Conservation (phyloP, 2,797 vertebrate genomes). For the Masticophis lateralis region DNA sequence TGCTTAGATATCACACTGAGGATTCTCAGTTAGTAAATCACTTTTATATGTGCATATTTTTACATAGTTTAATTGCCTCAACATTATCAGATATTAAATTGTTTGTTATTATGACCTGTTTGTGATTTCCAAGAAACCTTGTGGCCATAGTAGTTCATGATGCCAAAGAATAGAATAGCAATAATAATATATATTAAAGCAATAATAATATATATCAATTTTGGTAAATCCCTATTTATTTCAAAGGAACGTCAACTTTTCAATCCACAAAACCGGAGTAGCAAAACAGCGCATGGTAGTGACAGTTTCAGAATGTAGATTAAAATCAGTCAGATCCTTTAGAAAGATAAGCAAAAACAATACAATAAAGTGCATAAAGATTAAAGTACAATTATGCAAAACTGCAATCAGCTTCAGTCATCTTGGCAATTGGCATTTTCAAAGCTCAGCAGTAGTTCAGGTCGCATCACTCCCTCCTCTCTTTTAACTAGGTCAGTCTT, state of each 20-base stretch:
- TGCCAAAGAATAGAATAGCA: neutral
- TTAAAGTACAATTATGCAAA: slow-evolving; percentile 18
- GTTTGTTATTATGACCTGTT: neutral
- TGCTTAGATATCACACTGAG: neutral
- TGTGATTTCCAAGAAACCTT: neutral
- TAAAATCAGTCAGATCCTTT: neutral
- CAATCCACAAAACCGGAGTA: neutral
- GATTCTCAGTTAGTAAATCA: neutral
- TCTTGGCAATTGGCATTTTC: neutral
- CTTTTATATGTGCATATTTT: neutral
- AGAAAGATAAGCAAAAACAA: neutral
- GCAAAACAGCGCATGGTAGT: neutral
- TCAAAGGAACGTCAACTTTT: neutral
- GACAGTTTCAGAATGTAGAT: neutral
- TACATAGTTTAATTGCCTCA: neutral
- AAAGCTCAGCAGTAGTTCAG: neutral
- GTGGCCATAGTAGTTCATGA: neutral
- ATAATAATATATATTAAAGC: neutral
- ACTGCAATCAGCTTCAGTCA: neutral
- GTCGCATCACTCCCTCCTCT: neutral
- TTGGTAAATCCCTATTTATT: neutral
- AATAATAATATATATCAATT: neutral
- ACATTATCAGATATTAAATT: neutral
- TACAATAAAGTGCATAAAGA: slow-evolving; percentile 9
- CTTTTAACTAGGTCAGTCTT: too few species aligned